Base-by-base conservation (phyloP, 2,888 invertebrate species). In the Pseudolycoriella hygida region DNA sequence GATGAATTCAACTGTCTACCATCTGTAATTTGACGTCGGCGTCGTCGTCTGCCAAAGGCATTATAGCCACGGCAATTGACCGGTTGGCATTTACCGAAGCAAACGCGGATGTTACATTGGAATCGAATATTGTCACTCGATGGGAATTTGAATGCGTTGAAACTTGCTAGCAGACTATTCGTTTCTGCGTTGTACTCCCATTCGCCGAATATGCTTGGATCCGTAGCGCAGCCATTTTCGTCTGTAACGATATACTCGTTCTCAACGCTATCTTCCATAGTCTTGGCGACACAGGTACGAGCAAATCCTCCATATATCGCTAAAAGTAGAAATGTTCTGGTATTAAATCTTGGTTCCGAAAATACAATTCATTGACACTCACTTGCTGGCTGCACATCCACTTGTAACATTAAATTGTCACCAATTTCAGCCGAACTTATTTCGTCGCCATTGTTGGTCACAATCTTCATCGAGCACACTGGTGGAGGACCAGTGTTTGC, bases 401-500 rank as follows among this genome's bases (percentile, higher is more conserved):
- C 84, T 72, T 84, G 82, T 46, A 90, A 67, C 66, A 85, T 80
- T 30, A 90, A 71, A 61, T 86, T 85, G 57, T 90, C 87, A 53
- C 92, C 92, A 47, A 93, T 89, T 64, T 89, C 89, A 1, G 92
- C 92, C 1, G 87, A 84, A 61, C 77, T 85, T 47, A 93, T 88
- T 65, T 88, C 86, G 56, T 83, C 80, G 8, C 92, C 92, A 34
- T 80, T 79, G 42, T 79, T 74, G 19, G 88, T 85, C 17, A 89
- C 84, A 51, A 93, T 92, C 56, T 81, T 78, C 92, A 93, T 92
- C 47, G 83, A 72, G 61, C 92, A 92, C 11, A 84, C 84, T 10
- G 92, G 92, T 42, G 92, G 90, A 20, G 92, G 92, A 43, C 92
- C 92, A 1, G 90, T 92, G 59, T 93, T 92, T 38, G 90, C 90